Base-by-base conservation (phyloP, 2,797 vertebrate species). In the Cyclura pinguis region DNA sequence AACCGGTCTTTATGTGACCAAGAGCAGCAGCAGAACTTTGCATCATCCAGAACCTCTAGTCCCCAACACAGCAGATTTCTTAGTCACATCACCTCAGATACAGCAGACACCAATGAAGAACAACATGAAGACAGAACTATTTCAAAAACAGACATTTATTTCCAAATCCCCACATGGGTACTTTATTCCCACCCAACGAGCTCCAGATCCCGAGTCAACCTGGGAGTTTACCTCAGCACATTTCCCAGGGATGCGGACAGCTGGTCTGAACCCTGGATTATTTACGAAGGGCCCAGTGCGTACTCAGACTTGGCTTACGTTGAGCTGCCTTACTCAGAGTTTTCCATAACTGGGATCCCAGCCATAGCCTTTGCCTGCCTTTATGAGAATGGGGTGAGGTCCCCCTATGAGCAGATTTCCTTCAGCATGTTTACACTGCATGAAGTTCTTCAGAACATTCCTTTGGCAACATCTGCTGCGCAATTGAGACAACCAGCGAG, bases 241-340 rank as follows among this genome's bases (percentile, higher is more conserved):
- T 98, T 97, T 64, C 99, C 99, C 29, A 97, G 98, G 62, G 98
- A 99, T 0, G 97, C 97, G 0, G 97, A 98, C 94, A 98, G 98
- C 90, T 99, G 99, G 99, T 97, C 96, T 0, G 98, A 98, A 81
- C 99, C 99, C 1, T 99, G 99, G 99, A 97, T 99, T 85, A 99
- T 99, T 94, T 98, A 98, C 0, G 97, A 99, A 92, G 99, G 99
- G 29, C 98, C 98, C 2, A 99, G 99, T 0, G 99, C 98, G 27
- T 99, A 99, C 96, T 99, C 99, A 0, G 99, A 99, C 95, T 96
- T 99, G 93, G 98, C 98, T 0, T 98, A 97, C 76, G 29, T 99
- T 13, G 98, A 98, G 94, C 91, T 98, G 90, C 94, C 96, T 1
- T 93, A 86, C 85, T 38, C 50, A 0, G 95, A 96, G 14, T 35